Percentiles rank a stretch among this genome's conserved stretches.
phyloP scores from a whole-genome alignment of 2,797 vertebrate species.

The Acrocephalus scirpaceus region DNA sequence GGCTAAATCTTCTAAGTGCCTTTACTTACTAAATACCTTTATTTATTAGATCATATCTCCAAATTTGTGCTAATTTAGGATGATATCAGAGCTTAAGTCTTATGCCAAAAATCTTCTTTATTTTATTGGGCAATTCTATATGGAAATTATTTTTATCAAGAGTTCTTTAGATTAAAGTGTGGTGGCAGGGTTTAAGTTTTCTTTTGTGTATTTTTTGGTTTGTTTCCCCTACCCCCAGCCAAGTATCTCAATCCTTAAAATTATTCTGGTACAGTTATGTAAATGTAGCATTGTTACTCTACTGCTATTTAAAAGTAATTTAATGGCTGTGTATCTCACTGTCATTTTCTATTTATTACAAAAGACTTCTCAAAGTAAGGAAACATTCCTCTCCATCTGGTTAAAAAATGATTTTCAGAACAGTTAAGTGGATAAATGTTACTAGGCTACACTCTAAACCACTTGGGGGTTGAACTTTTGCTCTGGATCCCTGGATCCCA shows the following conservation, averaged over 20 bases:
- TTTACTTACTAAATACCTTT: neutral
- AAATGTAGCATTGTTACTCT: neutral
- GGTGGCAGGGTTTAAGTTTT: fast-evolving
- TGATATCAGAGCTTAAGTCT: neutral
- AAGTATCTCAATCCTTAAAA: neutral
- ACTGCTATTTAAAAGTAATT: neutral
- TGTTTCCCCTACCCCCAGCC: fast-evolving
- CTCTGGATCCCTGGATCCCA: neutral
- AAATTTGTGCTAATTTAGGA: neutral
- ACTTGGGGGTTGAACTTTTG: neutral
- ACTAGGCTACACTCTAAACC: neutral
- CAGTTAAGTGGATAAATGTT: neutral
- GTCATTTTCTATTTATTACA: neutral
- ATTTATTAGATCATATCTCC: neutral
- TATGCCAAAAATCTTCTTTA: neutral
- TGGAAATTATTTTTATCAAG: neutral
- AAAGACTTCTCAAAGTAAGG: neutral
- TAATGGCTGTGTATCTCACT: neutral
- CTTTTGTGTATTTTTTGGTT: neutral
- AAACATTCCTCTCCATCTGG: neutral
- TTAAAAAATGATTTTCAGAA: neutral
- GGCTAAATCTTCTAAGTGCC: neutral
- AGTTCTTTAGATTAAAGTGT: neutral
- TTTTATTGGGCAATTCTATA: neutral
- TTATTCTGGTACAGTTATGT: neutral